A percentile compares a stretch with the other conserved stretches of the same genome.
phyloP scores from a whole-genome alignment of 1,140 invertebrate species.

The Drosophila triauraria region DNA sequence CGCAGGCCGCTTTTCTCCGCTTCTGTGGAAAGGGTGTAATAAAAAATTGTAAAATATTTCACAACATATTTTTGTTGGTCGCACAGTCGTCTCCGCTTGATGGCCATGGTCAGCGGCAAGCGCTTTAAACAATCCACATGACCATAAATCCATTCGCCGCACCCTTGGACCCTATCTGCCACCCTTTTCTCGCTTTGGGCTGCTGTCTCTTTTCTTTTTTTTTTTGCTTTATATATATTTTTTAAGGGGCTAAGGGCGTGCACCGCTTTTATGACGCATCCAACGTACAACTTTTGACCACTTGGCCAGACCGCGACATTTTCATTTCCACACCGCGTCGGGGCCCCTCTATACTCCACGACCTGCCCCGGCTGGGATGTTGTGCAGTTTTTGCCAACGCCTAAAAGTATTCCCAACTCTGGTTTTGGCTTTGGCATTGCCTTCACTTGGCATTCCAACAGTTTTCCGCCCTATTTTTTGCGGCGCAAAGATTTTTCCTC shows the following conservation, averaged over 20 bases:
- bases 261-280: conserved; percentile 69
- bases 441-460: conserved; percentile 35
- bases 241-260: conserved; percentile 5
- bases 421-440: conserved; percentile 40
- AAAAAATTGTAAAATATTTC: conserved; percentile 78
- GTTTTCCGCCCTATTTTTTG: conserved; percentile 28
- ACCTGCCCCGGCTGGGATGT: conserved; percentile 13
- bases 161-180: neutral
- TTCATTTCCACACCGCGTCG: conserved; percentile 70
- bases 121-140: conserved; percentile 76
- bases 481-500: conserved; percentile 23
- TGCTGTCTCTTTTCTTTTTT: conserved; percentile 38
- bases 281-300: conserved; percentile 76
- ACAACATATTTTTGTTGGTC: conserved; percentile 75
- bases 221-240: neutral
- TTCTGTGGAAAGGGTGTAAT: conserved; percentile 22
- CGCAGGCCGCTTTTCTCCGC: conserved; percentile 1
- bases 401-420: conserved; percentile 60
- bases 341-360: neutral
- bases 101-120: conserved; percentile 43
- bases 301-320: conserved; percentile 78
- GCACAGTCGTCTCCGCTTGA: conserved; percentile 64
- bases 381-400: conserved; percentile 60
- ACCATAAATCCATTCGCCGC: conserved; percentile 65
- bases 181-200: conserved; percentile 1